Percentiles rank a stretch among this genome's conserved stretches.
Conservation (phyloP, 2,113 vertebrate species). For the Prochilodus magdalenae region DNA sequence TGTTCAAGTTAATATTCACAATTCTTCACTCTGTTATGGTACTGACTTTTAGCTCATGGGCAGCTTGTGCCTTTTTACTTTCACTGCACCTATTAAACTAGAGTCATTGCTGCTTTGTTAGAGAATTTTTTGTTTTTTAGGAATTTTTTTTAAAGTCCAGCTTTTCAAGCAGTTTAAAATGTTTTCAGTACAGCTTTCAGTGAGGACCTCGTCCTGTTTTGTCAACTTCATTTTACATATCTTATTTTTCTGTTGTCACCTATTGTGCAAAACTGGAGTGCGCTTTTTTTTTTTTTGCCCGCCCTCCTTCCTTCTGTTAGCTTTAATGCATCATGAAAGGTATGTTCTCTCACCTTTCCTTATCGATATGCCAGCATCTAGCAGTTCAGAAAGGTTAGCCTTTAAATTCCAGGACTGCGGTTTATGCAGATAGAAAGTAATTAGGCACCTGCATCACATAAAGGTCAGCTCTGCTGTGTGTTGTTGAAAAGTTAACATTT, state of each 20-base stretch:
- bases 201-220: not conserved
- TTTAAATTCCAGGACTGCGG: slow-evolving; percentile 67
- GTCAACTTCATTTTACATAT: not conserved
- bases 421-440: slow-evolving; percentile 70
- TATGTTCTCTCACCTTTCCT: slow-evolving; percentile 24
- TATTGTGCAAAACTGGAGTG: not conserved
- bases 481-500: slow-evolving; percentile 58
- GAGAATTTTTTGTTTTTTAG: not conserved
- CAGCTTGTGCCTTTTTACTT: slow-evolving; percentile 53
- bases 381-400: slow-evolving; percentile 69
- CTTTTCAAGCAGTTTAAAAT: slow-evolving; percentile 2
- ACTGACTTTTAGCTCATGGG: slow-evolving; percentile 44
- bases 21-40: not conserved
- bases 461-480: slow-evolving; percentile 71
- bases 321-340: not conserved
- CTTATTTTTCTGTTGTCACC: not conserved
- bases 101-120: not conserved
- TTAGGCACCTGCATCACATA: slow-evolving; percentile 67
- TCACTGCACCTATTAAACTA: slow-evolving; percentile 20
- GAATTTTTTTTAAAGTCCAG: not conserved
- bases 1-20: slow-evolving; percentile 28
- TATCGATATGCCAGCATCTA: slow-evolving; percentile 58
- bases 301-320: not conserved
- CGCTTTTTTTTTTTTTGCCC: not conserved
- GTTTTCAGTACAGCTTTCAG: not conserved